A percentile compares a stretch with the other conserved stretches of the same genome.
Conservation (phyloP, 2,888 invertebrate species). For the Tortricodes alternella region DNA sequence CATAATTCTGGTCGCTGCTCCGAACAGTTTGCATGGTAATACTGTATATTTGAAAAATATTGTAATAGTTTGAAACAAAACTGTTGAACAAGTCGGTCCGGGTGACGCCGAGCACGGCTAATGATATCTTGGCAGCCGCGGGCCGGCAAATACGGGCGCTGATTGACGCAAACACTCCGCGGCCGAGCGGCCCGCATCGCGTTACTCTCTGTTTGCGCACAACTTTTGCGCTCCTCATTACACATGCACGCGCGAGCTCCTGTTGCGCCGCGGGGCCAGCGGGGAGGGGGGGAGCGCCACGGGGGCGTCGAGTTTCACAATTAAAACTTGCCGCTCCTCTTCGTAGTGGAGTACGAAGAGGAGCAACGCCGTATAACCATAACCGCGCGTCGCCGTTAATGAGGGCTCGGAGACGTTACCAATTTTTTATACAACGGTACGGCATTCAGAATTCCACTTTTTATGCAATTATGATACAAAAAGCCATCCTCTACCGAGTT, state of each 20-base stretch:
- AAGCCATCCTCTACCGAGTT: constrained; percentile 16
- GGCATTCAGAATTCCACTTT: constrained; percentile 23
- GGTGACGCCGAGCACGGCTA: not conserved
- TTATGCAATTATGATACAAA: constrained; percentile 27
- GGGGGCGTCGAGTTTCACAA: constrained; percentile 43
- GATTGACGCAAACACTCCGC: constrained; percentile 16
- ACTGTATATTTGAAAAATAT: not conserved
- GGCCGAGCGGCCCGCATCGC: not conserved
- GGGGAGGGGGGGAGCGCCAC: constrained; percentile 42
- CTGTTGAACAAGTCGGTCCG: not conserved
- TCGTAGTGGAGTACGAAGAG: too few relatives aligned
- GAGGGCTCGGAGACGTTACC: constrained; percentile 2
- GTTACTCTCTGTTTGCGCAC: constrained; percentile 8
- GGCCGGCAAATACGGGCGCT: constrained; percentile 16
- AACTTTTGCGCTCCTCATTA: constrained; percentile 6
- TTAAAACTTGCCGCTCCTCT: constrained; percentile 45
- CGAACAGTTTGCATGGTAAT: too few relatives aligned
- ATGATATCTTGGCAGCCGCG: not conserved
- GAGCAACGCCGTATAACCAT: not conserved
- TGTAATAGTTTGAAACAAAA: too few relatives aligned
- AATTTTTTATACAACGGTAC: constrained; percentile 17
- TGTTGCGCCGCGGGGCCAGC: not conserved
- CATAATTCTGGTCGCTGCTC: too few relatives aligned
- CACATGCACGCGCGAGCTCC: constrained; percentile 11
- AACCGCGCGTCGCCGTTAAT: constrained; percentile 8